Evolutionary conservation across 1,140 invertebrate genomes (phyloP).

Genomic region (Magallana gigas): DNA sequence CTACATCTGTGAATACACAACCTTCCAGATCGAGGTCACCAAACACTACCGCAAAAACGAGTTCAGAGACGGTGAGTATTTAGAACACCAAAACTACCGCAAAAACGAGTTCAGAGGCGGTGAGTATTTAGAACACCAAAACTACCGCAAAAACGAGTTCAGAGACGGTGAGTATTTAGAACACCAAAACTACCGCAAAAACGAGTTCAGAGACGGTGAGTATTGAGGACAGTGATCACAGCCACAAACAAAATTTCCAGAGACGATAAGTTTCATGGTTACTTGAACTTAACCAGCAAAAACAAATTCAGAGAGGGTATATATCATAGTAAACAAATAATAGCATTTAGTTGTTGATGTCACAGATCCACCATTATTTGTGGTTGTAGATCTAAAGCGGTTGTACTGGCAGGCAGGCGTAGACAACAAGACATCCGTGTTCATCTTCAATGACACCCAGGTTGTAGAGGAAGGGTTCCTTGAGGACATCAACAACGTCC

Average conservation of each 20-base stretch:
- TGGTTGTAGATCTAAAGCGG: constrained; percentile 85
- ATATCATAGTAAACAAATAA: no score
- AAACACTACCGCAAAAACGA: constrained; percentile 87
- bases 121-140: no score
- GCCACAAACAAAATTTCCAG: no score
- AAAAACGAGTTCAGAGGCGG: constrained; percentile 85
- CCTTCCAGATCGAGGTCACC: constrained; percentile 89
- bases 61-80: not conserved
- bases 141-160: no score
- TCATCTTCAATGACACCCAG: constrained; percentile 90
- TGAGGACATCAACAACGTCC: constrained; percentile 79
- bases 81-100: constrained; percentile 85
- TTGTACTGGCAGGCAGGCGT: constrained; percentile 87
- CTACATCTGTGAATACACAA: constrained; percentile 86
- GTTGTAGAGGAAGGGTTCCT: constrained; percentile 79
- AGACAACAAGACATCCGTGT: constrained; percentile 86
- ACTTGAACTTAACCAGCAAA: no score
- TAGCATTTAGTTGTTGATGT: no score
- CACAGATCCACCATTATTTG: not conserved
- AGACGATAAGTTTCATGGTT: no score
- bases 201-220: constrained; percentile 79
- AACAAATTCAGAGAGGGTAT: no score
- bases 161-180: constrained; percentile 54
- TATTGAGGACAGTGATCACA: not conserved
- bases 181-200: no score